Conservation (phyloP, 2,113 vertebrate species). For the Xiphias gladius region DNA sequence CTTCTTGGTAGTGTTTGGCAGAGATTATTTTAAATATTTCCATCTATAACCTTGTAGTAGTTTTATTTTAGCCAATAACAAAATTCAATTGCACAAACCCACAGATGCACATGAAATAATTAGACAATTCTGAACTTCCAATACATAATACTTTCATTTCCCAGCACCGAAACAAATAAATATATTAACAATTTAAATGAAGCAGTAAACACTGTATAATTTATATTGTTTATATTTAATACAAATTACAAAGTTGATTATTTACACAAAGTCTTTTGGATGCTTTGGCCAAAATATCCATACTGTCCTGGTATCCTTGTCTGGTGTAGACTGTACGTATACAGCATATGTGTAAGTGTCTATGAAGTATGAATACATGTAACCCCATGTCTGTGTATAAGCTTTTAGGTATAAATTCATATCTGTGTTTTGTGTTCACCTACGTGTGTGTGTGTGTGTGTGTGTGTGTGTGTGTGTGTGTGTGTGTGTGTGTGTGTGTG, state of each 20-base stretch:
- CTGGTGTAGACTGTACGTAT: slow-evolving; percentile 77
- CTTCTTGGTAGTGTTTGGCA: background rate
- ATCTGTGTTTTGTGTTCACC: slow-evolving; percentile 38
- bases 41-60: background rate
- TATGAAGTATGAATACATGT: background rate
- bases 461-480: slow-evolving; percentile 31
- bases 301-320: background rate
- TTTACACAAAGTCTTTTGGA: background rate
- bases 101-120: background rate
- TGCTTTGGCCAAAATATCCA: background rate
- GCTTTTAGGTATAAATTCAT: slow-evolving; percentile 3
- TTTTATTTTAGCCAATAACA: background rate
- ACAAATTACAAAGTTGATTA: background rate
- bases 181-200: slow-evolving; percentile 80
- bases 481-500: slow-evolving; percentile 35
- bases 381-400: background rate
- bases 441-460: slow-evolving; percentile 26
- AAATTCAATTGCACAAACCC: background rate
- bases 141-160: slow-evolving; percentile 42
- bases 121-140: background rate
- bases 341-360: background rate
- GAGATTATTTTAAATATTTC: background rate
- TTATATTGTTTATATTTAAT: background rate
- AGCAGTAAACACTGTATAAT: background rate
- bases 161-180: slow-evolving; percentile 83